Percentiles rank a stretch among this genome's conserved stretches.
These are phyloP conservation scores for Tolmerus cingulatus DNA, from an alignment of 2,888 invertebrate genomes.

Conservation along the genomic window DNA sequence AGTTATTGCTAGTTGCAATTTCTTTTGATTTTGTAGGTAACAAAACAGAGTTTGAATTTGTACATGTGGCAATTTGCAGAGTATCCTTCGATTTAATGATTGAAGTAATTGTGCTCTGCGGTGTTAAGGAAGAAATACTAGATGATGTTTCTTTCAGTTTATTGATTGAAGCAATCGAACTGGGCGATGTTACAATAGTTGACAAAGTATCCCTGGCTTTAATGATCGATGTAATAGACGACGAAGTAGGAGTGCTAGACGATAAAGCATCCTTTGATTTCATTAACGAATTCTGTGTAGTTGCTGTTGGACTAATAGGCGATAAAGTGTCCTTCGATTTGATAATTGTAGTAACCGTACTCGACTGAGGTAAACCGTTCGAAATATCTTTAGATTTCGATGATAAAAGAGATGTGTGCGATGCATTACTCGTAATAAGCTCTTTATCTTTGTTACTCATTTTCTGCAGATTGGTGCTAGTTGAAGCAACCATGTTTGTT, in stretches of 20 bases:
- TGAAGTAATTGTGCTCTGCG: neutral
- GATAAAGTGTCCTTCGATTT: neutral
- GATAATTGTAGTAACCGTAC: neutral
- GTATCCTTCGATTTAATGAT: neutral
- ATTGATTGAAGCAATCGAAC: neutral
- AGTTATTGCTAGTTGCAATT: neutral
- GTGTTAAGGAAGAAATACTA: neutral
- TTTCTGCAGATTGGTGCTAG: neutral
- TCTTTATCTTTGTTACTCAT: neutral
- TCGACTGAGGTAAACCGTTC: neutral
- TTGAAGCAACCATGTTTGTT: neutral
- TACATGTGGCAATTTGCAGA: neutral
- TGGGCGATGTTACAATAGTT: neutral
- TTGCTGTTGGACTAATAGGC: neutral
- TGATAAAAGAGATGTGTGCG: neutral
- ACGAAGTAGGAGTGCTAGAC: neutral
- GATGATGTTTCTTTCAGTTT: neutral
- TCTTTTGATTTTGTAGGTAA: neutral
- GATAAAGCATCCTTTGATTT: neutral
- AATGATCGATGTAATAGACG: neutral
- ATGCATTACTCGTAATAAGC: neutral
- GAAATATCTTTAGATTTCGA: neutral
- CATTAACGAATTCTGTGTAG: neutral
- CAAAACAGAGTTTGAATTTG: slow-evolving; percentile 4
- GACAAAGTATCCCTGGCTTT: neutral